Conservation (phyloP, 2,888 invertebrate genomes). For the Amorpha juglandis region DNA sequence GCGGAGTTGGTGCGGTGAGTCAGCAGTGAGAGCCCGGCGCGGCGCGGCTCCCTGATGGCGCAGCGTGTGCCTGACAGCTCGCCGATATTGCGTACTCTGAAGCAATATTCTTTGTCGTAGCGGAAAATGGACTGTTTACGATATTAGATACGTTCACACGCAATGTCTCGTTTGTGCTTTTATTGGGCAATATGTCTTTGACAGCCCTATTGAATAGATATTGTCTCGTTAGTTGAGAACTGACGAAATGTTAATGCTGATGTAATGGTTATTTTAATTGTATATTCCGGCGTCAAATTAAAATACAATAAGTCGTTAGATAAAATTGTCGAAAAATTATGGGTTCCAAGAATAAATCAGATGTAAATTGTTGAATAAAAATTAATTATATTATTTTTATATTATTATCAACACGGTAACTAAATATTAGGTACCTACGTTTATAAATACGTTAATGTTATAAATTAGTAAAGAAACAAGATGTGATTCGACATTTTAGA, state of each 20-base stretch:
- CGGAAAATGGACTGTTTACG: conserved; percentile 53
- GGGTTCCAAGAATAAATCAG: background rate
- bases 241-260: background rate
- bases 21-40: conserved; percentile 41
- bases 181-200: conserved; percentile 1
- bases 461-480: too few species aligned
- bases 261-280: background rate
- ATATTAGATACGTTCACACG: conserved; percentile 55
- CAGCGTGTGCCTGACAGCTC: conserved; percentile 65
- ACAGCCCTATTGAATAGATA: background rate
- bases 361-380: background rate
- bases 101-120: conserved; percentile 41
- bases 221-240: background rate
- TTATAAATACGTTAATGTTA: too few species aligned
- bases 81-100: conserved; percentile 46
- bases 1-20: conserved; percentile 53
- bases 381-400: background rate
- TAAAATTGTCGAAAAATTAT: background rate
- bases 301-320: background rate
- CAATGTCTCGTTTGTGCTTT: conserved; percentile 42
- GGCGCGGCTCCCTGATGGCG: conserved; percentile 39
- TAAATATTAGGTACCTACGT: too few species aligned
- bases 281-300: background rate
- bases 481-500: too few species aligned
- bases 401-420: too few species aligned